Conservation (phyloP, 2,888 invertebrate genomes). For the Bhutanitis thaidina region DNA sequence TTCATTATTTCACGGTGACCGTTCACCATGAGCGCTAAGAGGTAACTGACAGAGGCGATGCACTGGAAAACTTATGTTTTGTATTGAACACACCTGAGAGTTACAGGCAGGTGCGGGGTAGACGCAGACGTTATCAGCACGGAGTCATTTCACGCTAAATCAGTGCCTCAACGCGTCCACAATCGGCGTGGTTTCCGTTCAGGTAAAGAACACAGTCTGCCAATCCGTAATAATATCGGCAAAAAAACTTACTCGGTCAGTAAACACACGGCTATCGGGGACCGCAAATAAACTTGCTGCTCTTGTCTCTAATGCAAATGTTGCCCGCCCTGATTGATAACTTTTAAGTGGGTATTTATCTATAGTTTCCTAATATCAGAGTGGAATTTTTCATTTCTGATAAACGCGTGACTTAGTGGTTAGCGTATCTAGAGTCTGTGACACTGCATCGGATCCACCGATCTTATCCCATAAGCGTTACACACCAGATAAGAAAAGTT, state of each 20-base stretch:
- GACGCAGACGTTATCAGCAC: constrained; percentile 14
- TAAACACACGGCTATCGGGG: constrained; percentile 9
- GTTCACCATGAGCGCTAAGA: constrained; percentile 5
- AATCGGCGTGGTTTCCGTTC: neutral
- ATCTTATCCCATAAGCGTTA: too few relatives aligned
- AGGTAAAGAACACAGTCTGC: constrained; percentile 7
- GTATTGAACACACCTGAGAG: constrained; percentile 1
- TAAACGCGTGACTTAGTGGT: too few relatives aligned
- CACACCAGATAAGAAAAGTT: too few relatives aligned
- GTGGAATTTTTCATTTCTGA: too few relatives aligned
- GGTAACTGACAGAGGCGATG: constrained; percentile 9
- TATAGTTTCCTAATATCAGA: neutral
- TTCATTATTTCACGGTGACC: constrained; percentile 1
- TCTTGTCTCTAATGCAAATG: constrained; percentile 7
- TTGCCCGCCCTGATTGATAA: constrained; percentile 4
- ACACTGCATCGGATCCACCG: too few relatives aligned
- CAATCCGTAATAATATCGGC: neutral
- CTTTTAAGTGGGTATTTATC: constrained; percentile 3
- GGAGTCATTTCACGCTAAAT: constrained; percentile 12
- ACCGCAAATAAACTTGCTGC: constrained; percentile 7
- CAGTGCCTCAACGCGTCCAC: neutral
- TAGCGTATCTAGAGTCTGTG: too few relatives aligned
- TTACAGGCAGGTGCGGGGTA: constrained; percentile 12
- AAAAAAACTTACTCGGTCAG: constrained; percentile 20
- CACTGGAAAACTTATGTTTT: neutral